Evolutionary conservation across 2,113 vertebrate species (phyloP).

Genomic region (Eublepharis macularius): DNA sequence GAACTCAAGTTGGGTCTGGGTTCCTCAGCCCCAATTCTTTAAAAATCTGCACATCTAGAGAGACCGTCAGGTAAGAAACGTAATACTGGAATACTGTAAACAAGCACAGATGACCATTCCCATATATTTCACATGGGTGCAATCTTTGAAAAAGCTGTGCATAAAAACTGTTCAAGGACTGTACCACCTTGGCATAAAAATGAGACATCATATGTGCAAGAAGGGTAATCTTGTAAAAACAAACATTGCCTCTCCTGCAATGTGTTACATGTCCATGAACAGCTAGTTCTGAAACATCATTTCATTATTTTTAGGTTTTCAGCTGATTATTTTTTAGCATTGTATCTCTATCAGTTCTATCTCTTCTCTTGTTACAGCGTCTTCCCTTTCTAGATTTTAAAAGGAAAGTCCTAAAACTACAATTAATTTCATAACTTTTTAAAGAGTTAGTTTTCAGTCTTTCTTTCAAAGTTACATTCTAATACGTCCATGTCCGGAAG

Average conservation of each 20-base stretch:
- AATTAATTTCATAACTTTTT: background rate
- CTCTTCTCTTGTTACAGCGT: background rate
- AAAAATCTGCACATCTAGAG: too few species aligned
- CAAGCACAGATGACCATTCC: slow-evolving; percentile 10
- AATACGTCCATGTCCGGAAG: background rate
- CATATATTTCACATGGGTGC: background rate
- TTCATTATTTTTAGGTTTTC: background rate
- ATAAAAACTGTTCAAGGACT: background rate
- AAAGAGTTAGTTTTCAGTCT: background rate
- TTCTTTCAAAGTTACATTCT: background rate
- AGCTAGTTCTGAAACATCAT: background rate
- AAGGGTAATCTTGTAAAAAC: too few species aligned
- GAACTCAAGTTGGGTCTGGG: too few species aligned
- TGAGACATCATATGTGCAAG: background rate
- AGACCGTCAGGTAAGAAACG: too few species aligned
- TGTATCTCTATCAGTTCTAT: too few species aligned
- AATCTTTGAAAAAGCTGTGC: background rate
- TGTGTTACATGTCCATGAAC: background rate
- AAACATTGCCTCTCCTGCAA: background rate
- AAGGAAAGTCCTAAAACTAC: background rate
- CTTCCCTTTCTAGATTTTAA: background rate
- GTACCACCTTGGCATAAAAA: background rate
- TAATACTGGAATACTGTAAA: background rate
- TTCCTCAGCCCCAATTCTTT: too few species aligned
- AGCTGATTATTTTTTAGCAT: background rate